Percentiles rank a stretch among this genome's conserved stretches.
These are phyloP conservation scores for Ciconia stormi DNA, from an alignment of 2,113 vertebrate species.

Conservation along the genomic window DNA sequence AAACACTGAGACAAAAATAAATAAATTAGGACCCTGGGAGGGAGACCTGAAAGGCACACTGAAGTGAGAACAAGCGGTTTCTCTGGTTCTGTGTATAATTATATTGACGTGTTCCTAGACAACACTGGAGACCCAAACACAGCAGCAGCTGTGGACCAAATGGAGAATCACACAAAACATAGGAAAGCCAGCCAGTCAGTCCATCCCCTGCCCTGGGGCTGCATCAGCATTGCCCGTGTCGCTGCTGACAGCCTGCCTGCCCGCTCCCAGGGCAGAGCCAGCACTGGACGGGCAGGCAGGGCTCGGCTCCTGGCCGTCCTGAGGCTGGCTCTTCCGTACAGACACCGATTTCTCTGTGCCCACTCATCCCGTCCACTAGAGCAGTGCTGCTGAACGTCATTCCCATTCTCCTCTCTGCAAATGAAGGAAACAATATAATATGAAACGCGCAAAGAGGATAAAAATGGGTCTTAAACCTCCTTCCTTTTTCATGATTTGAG, in stretches of 20 bases:
- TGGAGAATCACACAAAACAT: fast-evolving
- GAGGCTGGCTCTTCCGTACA: neutral
- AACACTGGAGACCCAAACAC: neutral
- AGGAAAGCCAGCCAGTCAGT: neutral
- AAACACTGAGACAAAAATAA: constrained; percentile 38
- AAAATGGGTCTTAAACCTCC: neutral
- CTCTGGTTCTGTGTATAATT: neutral
- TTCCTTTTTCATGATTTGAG: neutral
- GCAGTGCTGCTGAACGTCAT: neutral
- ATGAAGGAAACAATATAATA: neutral
- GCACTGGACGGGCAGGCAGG: neutral
- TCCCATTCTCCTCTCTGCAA: neutral
- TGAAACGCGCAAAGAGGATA: neutral
- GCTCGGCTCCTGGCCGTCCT: neutral
- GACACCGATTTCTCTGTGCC: neutral
- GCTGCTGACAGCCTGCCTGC: neutral
- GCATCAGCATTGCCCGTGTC: neutral
- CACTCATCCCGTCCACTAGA: neutral
- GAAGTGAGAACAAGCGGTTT: neutral
- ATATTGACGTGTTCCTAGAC: constrained; percentile 43
- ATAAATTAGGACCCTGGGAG: neutral
- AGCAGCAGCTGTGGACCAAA: constrained; percentile 27
- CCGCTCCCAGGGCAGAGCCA: fast-evolving
- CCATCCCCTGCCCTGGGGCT: neutral
- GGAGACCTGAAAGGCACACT: constrained; percentile 12